Evolutionary conservation across 2,888 invertebrate genomes (phyloP).

Genomic region (Vannuccia rotundouncinata): DNA sequence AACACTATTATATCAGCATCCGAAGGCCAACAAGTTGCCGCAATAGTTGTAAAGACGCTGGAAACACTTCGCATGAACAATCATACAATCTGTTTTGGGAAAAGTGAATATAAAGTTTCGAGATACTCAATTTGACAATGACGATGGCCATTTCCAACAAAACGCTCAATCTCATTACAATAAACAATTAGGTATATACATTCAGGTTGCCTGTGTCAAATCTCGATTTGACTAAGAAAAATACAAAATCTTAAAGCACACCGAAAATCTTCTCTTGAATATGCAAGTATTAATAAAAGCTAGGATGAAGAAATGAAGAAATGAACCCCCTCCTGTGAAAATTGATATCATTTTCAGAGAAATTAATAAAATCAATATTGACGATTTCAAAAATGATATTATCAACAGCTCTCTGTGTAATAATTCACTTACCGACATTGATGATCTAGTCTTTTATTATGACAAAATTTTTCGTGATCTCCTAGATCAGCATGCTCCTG

Average conservation of each 20-base stretch:
- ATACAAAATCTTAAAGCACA: not conserved
- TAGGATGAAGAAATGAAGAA: not conserved
- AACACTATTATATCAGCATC: constrained; percentile 1
- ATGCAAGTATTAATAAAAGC: not conserved
- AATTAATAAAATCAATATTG: not conserved
- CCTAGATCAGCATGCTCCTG: not conserved
- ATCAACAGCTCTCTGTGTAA: not conserved
- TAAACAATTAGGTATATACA: not conserved
- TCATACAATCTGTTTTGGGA: not conserved
- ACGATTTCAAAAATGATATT: not conserved
- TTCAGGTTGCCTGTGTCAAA: not conserved
- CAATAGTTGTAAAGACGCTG: not conserved
- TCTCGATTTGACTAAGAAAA: not conserved
- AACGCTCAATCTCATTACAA: not conserved
- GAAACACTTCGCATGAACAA: not conserved
- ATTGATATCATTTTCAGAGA: not conserved
- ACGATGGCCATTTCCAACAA: not conserved
- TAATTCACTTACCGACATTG: not conserved
- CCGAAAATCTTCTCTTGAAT: not conserved
- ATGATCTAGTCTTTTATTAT: not conserved
- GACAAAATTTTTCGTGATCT: not conserved
- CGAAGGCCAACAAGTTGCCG: not conserved
- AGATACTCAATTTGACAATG: not conserved
- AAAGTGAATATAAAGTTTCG: not conserved
- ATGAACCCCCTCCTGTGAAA: not conserved